phyloP scores from a whole-genome alignment of 2,888 invertebrate genomes.

The Siphlonurus alternatus region DNA sequence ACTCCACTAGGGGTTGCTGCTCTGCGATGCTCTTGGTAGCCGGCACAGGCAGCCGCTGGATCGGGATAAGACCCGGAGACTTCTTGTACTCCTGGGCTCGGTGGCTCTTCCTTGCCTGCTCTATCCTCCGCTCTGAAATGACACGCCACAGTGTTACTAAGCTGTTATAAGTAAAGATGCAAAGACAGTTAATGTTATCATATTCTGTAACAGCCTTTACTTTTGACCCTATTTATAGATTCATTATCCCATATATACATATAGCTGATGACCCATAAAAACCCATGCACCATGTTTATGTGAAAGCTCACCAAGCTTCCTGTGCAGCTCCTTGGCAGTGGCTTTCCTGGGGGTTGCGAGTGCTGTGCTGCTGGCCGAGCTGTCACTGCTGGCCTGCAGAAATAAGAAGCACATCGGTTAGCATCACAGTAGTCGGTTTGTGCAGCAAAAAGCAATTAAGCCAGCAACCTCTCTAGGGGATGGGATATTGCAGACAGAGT shows the following conservation, averaged over 20 bases:
- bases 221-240: too few species aligned
- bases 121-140: constrained; percentile 26
- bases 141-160: too few species aligned
- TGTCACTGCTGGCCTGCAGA: constrained; percentile 24
- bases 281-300: not conserved
- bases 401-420: constrained; percentile 9
- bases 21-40: constrained; percentile 24
- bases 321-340: constrained; percentile 26
- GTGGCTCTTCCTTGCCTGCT: constrained; percentile 27
- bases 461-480: too few species aligned
- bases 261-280: too few species aligned
- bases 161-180: not conserved
- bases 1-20: constrained; percentile 38
- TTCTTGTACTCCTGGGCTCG: constrained; percentile 27
- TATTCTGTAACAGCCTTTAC: not conserved
- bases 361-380: constrained; percentile 23
- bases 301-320: constrained; percentile 23
- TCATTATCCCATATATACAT: too few species aligned
- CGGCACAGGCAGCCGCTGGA: constrained; percentile 32
- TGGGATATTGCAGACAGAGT: too few species aligned
- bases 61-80: constrained; percentile 28
- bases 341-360: constrained; percentile 20
- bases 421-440: not conserved
- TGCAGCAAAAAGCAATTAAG: too few species aligned
- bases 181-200: not conserved